phyloP scores from a whole-genome alignment of 2,888 invertebrate species.

The Drosophila peninsularis region DNA sequence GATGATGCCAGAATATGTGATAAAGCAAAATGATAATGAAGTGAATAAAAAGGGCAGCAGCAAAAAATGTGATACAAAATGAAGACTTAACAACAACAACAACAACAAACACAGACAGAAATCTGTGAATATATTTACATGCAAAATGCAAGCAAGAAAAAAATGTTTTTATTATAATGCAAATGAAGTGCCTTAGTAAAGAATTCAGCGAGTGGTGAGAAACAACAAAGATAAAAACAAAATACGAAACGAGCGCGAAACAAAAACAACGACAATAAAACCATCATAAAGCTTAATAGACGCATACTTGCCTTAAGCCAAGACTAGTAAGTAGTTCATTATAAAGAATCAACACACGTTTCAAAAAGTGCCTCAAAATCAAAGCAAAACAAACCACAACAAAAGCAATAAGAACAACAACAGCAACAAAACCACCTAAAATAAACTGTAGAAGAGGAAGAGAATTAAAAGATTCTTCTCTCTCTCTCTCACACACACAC shows the following conservation, averaged over 20 bases:
- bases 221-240: constrained; percentile 7
- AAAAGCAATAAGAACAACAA: constrained; percentile 15
- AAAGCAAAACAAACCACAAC: constrained; percentile 21
- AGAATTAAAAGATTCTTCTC: constrained; percentile 17
- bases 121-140: constrained; percentile 41
- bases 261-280: constrained; percentile 38
- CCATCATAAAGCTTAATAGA: constrained; percentile 47
- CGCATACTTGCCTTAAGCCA: constrained; percentile 30
- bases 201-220: constrained; percentile 49
- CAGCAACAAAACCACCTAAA: constrained; percentile 3
- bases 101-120: constrained; percentile 1
- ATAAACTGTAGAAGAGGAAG: constrained; percentile 13
- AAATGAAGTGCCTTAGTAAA: constrained; percentile 67
- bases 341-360: constrained; percentile 37
- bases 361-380: constrained; percentile 39
- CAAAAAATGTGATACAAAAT: constrained; percentile 32
- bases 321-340: constrained; percentile 54
- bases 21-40: constrained; percentile 32
- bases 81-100: constrained; percentile 33
- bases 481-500: constrained; percentile 28
- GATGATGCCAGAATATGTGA: constrained; percentile 56
- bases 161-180: constrained; percentile 65
- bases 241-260: constrained; percentile 2
- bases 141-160: constrained; percentile 43
- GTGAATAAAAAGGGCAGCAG: constrained; percentile 38